Evolutionary conservation across 2,797 vertebrate species (phyloP), one percentile per base, ranked within the genome.

Genomic region (Mus minutoides): DNA sequence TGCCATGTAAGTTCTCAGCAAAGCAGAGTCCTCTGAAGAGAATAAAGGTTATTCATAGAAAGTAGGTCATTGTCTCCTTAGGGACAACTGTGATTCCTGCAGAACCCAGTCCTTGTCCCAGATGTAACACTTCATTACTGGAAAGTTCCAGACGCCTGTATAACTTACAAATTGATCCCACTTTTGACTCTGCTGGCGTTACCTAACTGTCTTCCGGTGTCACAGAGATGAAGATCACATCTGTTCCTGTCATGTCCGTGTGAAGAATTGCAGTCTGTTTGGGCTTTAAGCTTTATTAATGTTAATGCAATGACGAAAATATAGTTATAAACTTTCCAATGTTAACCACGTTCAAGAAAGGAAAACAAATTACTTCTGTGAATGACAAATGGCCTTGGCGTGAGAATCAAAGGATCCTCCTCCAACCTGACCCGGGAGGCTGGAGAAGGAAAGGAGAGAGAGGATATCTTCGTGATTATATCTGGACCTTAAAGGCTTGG

Each of bases 31-130:
- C 21, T 34, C 34, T 58, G 14, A 79, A 79, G 46, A 80, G 64
- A 82, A 62, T 46, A 90, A 88, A 84, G 69, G 56, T 80, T 64
- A 87, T 73, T 84, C 79, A 37, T 64, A 75, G 77, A 92, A 56
- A 96, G 75, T 80, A 90, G 56, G 62, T 31, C 73, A 94, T 89
- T 82, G 37, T 80, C 91, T 96, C 71, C 46, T 89, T n/a, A 87
- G 62, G 83, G 91, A 95, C 94, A 58, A 92, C 37, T 37, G 43
- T 1, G 34, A 37, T 76, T 92, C 69, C 31, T 49, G 40, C 3
- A 88, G 94, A 94, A 76, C 62, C 54, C 24, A 60, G 5, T 26
- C 73, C 34, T 62, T 64, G 78, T 12, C 60, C 49, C 52, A 79
- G 86, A 84, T 60, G 26, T 76, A 84, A 73, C 21, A 83, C 19